phyloP scores from a whole-genome alignment of 2,888 invertebrate genomes.

The Meandrusa payeni region DNA sequence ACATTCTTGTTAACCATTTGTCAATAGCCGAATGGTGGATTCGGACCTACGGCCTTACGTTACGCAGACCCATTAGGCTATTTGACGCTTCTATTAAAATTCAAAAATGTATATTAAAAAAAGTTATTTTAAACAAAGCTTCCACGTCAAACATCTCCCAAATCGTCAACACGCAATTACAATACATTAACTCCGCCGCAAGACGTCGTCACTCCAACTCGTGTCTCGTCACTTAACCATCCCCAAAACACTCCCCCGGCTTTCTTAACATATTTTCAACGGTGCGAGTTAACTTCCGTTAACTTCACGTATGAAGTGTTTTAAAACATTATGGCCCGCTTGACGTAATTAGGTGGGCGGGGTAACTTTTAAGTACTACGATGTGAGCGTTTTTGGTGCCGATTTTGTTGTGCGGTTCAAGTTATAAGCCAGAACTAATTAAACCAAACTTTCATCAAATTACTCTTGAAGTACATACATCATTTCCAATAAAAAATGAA shows the following conservation, averaged over 20 bases:
- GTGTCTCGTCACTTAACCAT: slow-evolving; percentile 25
- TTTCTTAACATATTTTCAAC: slow-evolving; percentile 51
- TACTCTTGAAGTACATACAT: too few species aligned
- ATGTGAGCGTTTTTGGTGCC: slow-evolving; percentile 7
- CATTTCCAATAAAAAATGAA: too few species aligned
- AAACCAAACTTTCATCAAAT: too few species aligned
- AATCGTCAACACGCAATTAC: slow-evolving; percentile 36
- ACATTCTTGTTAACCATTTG: too few species aligned
- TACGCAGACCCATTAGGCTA: too few species aligned
- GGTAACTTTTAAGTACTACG: slow-evolving; percentile 50
- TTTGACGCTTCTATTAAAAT: too few species aligned
- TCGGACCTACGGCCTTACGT: too few species aligned
- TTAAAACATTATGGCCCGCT: slow-evolving; percentile 57
- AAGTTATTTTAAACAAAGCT: too few species aligned
- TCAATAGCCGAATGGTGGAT: too few species aligned
- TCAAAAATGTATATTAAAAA: too few species aligned
- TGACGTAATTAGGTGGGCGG: slow-evolving; percentile 55
- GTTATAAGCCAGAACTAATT: too few species aligned
- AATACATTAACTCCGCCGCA: slow-evolving; percentile 36
- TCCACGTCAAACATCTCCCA: slow-evolving; percentile 31
- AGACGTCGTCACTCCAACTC: slow-evolving; percentile 12
- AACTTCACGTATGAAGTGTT: slow-evolving; percentile 62
- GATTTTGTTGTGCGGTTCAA: slow-evolving; percentile 1
- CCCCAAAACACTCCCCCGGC: slow-evolving; percentile 40
- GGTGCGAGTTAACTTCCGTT: slow-evolving; percentile 47